Evolutionary conservation across 2,797 vertebrate species (phyloP).

Genomic region (Crocodylus rhombifer): DNA sequence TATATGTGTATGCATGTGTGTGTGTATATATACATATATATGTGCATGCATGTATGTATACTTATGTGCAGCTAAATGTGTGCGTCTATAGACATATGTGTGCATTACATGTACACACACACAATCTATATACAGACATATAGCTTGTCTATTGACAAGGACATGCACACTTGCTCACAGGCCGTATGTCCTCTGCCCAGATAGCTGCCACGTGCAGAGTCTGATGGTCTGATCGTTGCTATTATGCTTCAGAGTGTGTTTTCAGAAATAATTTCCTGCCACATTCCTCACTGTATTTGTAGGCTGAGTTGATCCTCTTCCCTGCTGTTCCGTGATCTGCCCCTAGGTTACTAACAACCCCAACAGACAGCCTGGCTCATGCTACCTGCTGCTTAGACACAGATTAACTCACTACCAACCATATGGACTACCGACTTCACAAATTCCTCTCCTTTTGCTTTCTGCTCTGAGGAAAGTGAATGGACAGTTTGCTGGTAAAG

Average conservation of each 20-base stretch:
- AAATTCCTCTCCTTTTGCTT: conserved; percentile 85
- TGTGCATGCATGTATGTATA: background rate
- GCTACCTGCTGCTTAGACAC: conserved; percentile 83
- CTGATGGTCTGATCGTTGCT: conserved; percentile 74
- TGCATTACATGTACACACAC: background rate
- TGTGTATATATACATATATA: background rate
- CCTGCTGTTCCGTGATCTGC: conserved; percentile 87
- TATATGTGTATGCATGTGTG: background rate
- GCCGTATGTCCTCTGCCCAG: conserved; percentile 6
- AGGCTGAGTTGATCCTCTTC: conserved; percentile 82
- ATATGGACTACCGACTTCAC: conserved; percentile 84
- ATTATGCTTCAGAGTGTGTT: conserved; percentile 80
- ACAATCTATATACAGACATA: background rate
- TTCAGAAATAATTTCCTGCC: conserved; percentile 86
- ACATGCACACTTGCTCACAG: background rate
- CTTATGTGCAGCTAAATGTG: background rate
- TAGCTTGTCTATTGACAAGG: background rate
- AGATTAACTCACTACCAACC: conserved; percentile 85
- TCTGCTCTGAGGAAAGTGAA: conserved; percentile 78
- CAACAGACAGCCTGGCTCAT: conserved; percentile 84
- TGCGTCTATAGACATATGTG: background rate
- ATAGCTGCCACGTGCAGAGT: conserved; percentile 60
- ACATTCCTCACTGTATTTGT: conserved; percentile 87
- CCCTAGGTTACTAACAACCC: conserved; percentile 84
- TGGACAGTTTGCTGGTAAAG: conserved; percentile 75